Evolutionary conservation across 1,140 invertebrate species (phyloP).

Genomic region (Zaprionus lachaisei): DNA sequence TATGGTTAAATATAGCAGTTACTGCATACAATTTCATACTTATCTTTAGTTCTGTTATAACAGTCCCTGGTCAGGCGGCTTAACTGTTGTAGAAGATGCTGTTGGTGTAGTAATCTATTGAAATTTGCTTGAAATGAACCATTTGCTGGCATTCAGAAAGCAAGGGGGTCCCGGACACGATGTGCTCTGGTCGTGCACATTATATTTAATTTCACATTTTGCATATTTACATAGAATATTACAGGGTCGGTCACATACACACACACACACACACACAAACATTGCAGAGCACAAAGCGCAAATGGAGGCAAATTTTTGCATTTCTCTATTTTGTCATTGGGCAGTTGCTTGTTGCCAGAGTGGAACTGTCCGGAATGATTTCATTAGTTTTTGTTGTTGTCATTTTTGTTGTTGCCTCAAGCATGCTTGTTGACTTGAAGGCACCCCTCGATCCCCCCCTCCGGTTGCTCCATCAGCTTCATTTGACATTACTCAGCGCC

Average conservation of each 20-base stretch:
- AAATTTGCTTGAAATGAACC: constrained; percentile 17
- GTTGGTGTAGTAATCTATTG: constrained; percentile 9
- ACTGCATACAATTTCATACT: no score
- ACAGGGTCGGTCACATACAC: constrained; percentile 13
- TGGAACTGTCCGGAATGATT: constrained; percentile 58
- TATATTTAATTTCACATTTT: constrained; percentile 67
- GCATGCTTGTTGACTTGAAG: constrained; percentile 16
- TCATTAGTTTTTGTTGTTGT: constrained; percentile 56
- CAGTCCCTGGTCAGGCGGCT: neutral
- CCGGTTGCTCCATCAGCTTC: constrained; percentile 6
- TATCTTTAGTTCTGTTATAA: neutral
- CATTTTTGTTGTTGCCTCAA: constrained; percentile 26
- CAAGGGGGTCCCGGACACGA: constrained; percentile 3
- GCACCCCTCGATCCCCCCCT: constrained; percentile 24
- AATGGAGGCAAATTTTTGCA: constrained; percentile 8
- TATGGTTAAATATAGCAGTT: no score
- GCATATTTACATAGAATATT: constrained; percentile 58
- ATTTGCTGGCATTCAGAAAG: neutral
- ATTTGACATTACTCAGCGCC: constrained; percentile 30
- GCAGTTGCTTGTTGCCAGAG: constrained; percentile 20
- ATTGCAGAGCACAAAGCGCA: constrained; percentile 12
- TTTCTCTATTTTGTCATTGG: constrained; percentile 56
- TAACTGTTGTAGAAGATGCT: neutral
- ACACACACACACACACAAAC: neutral
- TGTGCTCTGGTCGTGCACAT: constrained; percentile 43